These are phyloP conservation scores for Drosophila repleta DNA, from an alignment of 1,140 invertebrate genomes.

Conservation along the genomic window DNA sequence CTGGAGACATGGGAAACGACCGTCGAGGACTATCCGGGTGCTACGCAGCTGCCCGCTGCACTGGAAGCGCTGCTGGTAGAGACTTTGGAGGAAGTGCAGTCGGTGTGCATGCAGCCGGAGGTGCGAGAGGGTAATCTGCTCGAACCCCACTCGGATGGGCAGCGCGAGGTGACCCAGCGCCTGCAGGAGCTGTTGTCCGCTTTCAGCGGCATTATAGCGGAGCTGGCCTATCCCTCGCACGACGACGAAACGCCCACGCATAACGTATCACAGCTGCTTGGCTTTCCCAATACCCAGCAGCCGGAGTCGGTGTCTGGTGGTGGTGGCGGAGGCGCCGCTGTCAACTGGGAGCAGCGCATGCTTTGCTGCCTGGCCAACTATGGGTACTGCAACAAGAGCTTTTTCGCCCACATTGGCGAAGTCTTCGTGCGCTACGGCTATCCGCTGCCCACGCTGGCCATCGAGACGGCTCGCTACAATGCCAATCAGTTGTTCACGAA, in stretches of 20 bases:
- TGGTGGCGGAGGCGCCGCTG: slow-evolving; percentile 61
- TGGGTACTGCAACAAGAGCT: slow-evolving; percentile 90
- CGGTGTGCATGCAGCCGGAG: slow-evolving; percentile 91
- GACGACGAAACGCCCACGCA: slow-evolving; percentile 87
- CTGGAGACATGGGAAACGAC: slow-evolving; percentile 96
- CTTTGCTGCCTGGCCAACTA: slow-evolving; percentile 96
- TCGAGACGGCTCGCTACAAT: slow-evolving; percentile 86
- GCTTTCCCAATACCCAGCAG: slow-evolving; percentile 86
- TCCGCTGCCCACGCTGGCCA: slow-evolving; percentile 87
- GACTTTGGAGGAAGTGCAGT: slow-evolving; percentile 92
- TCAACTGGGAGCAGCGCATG: slow-evolving; percentile 91
- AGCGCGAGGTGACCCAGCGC: slow-evolving; percentile 88
- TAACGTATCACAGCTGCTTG: slow-evolving; percentile 87
- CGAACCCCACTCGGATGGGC: slow-evolving; percentile 86
- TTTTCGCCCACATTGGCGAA: slow-evolving; percentile 89
- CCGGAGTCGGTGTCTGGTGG: slow-evolving; percentile 63
- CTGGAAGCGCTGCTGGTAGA: slow-evolving; percentile 94
- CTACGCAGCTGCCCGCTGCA: slow-evolving; percentile 89
- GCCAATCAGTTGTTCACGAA: slow-evolving; percentile 88
- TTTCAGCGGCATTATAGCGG: slow-evolving; percentile 87
- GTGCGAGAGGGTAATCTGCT: slow-evolving; percentile 89
- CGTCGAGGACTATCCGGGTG: slow-evolving; percentile 86
- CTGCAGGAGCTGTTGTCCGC: slow-evolving; percentile 90
- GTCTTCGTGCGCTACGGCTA: slow-evolving; percentile 88
- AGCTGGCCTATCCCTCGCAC: slow-evolving; percentile 87